Conservation (phyloP, 92 coral and sea anemone species). For the Paramuricea clavata region DNA sequence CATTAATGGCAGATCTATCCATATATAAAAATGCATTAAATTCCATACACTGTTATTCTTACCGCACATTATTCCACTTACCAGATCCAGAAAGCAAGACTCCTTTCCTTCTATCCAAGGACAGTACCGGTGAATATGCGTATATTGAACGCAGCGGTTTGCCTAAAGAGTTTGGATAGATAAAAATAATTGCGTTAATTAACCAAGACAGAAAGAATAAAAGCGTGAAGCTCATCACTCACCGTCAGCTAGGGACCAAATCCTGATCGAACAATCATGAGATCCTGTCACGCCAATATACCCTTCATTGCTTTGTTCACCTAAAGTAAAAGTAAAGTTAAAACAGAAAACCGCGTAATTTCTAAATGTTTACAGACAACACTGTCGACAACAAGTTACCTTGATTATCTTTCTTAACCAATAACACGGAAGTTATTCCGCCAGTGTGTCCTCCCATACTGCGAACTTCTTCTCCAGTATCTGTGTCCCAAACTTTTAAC, state of each 20-base stretch:
- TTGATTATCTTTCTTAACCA: constrained; percentile 62
- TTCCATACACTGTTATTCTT: background rate
- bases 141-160: constrained; percentile 87
- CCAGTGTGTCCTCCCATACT: constrained; percentile 99
- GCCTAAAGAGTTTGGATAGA: constrained; percentile 60
- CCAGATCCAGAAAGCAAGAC: constrained; percentile 92
- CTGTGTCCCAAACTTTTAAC: constrained; percentile 95
- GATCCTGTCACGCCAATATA: constrained; percentile 92
- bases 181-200: background rate
- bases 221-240: constrained; percentile 19
- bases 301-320: constrained; percentile 51
- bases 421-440: constrained; percentile 88
- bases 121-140: constrained; percentile 90
- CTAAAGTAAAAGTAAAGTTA: constrained; percentile 13
- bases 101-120: constrained; percentile 81
- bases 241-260: constrained; percentile 95
- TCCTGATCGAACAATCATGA: constrained; percentile 91
- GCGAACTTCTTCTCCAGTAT: constrained; percentile 86
- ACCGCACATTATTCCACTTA: constrained; percentile 25
- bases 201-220: background rate
- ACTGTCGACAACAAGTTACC: too few species aligned
- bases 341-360: too few species aligned
- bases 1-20: too few species aligned
- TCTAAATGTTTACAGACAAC: too few species aligned
- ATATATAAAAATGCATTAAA: background rate